Evolutionary conservation across 2,888 invertebrate genomes (phyloP).

Genomic region (Drosophila yooni): DNA sequence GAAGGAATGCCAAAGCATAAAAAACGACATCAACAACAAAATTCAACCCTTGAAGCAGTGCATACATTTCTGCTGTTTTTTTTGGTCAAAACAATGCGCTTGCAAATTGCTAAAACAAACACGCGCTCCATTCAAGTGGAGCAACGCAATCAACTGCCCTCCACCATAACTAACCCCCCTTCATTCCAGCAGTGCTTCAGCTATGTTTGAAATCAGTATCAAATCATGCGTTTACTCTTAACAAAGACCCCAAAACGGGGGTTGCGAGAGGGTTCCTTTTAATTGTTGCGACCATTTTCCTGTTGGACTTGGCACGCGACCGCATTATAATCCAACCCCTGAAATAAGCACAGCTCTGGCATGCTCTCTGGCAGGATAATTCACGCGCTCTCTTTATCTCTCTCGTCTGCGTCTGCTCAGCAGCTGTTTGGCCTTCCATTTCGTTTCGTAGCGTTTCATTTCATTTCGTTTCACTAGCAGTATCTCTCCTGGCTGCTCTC

Average conservation of each 20-base stretch:
- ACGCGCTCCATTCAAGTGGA: constrained; percentile 48
- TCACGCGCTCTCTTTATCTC: constrained; percentile 1
- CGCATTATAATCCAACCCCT: constrained; percentile 52
- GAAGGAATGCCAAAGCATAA: constrained; percentile 58
- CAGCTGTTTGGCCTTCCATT: constrained; percentile 43
- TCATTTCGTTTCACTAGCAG: constrained; percentile 34
- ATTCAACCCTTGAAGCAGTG: constrained; percentile 22
- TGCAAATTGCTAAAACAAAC: constrained; percentile 76
- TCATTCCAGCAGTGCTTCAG: neutral
- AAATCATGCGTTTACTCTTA: constrained; percentile 62
- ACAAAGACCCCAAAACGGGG: constrained; percentile 7
- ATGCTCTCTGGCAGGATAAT: neutral
- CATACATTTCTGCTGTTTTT: constrained; percentile 32
- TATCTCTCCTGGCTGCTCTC: neutral
- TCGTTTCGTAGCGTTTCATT: constrained; percentile 21
- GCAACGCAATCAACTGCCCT: constrained; percentile 46
- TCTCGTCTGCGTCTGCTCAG: constrained; percentile 50
- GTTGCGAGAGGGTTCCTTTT: constrained; percentile 17
- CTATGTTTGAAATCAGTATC: constrained; percentile 38
- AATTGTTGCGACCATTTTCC: constrained; percentile 70
- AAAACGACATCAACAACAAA: constrained; percentile 8
- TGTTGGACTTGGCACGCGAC: constrained; percentile 69
- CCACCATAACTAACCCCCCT: neutral
- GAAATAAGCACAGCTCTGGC: neutral
- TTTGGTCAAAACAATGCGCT: constrained; percentile 72